Percentiles rank a stretch among this genome's conserved stretches.
These are phyloP conservation scores for Cepaea nemoralis DNA, from an alignment of 1,140 invertebrate genomes.

Conservation along the genomic window DNA sequence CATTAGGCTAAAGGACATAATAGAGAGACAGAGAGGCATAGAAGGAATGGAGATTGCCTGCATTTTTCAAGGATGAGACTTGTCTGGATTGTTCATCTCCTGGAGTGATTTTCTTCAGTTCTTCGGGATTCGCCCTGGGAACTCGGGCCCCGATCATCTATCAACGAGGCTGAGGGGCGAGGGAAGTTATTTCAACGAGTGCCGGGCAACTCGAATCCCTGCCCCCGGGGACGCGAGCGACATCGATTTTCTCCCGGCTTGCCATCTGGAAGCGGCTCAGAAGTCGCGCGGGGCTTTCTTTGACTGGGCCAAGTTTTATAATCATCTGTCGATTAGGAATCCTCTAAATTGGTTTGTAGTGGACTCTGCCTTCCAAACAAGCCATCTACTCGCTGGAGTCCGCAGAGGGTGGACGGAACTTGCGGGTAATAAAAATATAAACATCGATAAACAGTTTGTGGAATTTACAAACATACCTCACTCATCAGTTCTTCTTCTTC, in stretches of 20 bases:
- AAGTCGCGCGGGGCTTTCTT: neutral
- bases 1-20: no score
- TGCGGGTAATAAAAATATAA: no score
- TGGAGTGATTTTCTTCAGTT: neutral
- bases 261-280: conserved; percentile 21
- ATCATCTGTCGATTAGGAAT: conserved; percentile 26
- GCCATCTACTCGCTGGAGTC: neutral
- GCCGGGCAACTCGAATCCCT: conserved; percentile 17
- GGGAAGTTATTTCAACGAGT: conserved; percentile 25
- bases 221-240: conserved; percentile 2
- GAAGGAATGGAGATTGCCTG: neutral
- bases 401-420: no score
- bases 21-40: no score
- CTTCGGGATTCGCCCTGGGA: neutral
- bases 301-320: conserved; percentile 20
- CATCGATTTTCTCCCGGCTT: conserved; percentile 17
- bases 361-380: neutral
- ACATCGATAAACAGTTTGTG: no score
- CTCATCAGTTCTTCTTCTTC: neutral
- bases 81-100: conserved; percentile 21
- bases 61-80: neutral
- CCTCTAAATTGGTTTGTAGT: conserved; percentile 18
- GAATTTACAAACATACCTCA: no score
- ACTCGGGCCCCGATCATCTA: conserved; percentile 20
- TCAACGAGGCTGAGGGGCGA: conserved; percentile 16